These are phyloP conservation scores for Ptilonorhynchus violaceus DNA, from an alignment of 2,113 vertebrate genomes.

Conservation along the genomic window DNA sequence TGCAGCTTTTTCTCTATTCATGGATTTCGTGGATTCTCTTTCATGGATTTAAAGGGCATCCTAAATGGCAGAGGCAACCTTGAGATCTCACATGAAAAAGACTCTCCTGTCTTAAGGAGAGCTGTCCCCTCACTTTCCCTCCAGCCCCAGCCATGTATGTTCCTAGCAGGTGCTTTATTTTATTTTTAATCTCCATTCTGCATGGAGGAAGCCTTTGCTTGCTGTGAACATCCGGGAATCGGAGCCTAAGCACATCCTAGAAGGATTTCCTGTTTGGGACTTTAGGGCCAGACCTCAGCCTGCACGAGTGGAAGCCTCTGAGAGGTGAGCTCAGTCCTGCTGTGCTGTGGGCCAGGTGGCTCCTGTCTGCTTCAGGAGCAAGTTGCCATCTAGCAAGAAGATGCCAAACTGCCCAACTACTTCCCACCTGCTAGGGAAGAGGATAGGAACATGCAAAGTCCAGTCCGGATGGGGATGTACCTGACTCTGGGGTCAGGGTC, in stretches of 20 bases:
- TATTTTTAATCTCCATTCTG: constrained; percentile 25
- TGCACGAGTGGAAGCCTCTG: background rate
- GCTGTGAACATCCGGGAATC: constrained; percentile 5
- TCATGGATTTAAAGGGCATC: background rate
- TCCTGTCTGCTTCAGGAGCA: background rate
- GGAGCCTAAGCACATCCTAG: background rate
- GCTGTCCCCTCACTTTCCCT: background rate
- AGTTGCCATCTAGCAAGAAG: background rate
- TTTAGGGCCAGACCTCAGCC: background rate
- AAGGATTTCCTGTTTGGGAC: constrained; percentile 52
- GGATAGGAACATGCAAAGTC: background rate
- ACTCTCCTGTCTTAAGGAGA: background rate
- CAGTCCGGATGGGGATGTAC: background rate
- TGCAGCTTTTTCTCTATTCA: background rate
- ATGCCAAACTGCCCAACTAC: background rate
- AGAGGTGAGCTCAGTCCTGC: background rate
- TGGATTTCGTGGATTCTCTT: background rate
- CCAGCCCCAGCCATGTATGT: background rate
- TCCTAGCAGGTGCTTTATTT: constrained; percentile 37
- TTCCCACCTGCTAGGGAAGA: background rate
- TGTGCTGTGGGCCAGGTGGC: background rate
- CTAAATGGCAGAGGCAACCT: background rate
- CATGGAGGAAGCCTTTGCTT: constrained; percentile 29
- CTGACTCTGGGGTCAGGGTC: background rate
- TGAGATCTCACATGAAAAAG: background rate